Conservation (phyloP, 2,113 vertebrate genomes). For the Phalacrocorax aristotelis region DNA sequence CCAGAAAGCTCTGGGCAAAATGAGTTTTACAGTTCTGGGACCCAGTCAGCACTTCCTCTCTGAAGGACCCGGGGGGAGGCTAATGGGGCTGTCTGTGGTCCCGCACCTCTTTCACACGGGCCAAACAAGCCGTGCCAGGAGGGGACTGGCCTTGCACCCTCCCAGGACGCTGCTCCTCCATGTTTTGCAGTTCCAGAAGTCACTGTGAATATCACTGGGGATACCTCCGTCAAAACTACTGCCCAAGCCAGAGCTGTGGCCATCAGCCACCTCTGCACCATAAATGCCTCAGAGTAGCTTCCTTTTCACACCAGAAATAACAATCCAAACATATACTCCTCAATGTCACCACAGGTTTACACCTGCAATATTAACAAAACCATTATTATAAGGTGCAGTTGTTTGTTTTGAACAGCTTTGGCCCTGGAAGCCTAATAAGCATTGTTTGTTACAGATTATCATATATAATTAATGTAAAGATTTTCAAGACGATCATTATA, state of each 20-base stretch:
- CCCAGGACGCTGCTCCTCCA: fast-evolving
- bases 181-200: neutral
- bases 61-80: neutral
- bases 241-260: neutral
- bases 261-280: neutral
- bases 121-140: neutral
- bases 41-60: neutral
- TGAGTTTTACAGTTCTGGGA: neutral
- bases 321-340: neutral
- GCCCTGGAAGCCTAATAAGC: neutral
- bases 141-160: neutral
- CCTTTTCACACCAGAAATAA: neutral
- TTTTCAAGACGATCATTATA: slow-evolving; percentile 2
- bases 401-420: neutral
- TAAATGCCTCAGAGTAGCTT: neutral
- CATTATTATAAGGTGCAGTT: neutral
- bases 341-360: neutral
- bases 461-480: slow-evolving; percentile 33
- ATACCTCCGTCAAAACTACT: neutral
- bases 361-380: neutral
- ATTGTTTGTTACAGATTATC: neutral
- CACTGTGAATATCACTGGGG: neutral
- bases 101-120: neutral
- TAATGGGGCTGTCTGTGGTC: fast-evolving
- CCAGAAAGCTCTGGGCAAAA: neutral